Evolutionary conservation across 1,140 invertebrate species (phyloP).

Genomic region (Temnothorax curvispinosus): DNA sequence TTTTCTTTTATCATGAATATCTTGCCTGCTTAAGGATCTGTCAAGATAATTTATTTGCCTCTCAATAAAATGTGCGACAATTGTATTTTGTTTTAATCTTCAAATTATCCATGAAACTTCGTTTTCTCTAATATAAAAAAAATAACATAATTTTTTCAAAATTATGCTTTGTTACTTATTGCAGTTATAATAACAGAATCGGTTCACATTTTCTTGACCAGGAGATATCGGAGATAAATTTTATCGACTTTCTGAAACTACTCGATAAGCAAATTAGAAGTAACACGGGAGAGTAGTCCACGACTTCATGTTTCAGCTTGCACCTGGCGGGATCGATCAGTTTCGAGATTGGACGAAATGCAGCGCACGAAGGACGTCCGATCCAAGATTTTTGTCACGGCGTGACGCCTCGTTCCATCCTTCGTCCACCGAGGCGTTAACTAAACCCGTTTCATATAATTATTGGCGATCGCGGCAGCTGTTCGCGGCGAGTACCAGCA

Average conservation of each 20-base stretch:
- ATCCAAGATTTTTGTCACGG: constrained; percentile 30
- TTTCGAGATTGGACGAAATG: not conserved
- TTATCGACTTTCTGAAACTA: not conserved
- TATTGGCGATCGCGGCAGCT: constrained; percentile 64
- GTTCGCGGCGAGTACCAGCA: constrained; percentile 55
- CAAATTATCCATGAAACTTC: not conserved
- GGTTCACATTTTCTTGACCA: not conserved
- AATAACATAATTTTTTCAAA: not conserved
- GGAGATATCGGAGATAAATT: not conserved
- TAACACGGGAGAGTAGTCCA: not conserved
- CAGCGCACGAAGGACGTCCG: not conserved
- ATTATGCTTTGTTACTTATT: not conserved
- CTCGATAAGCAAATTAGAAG: not conserved
- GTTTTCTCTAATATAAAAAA: not conserved
- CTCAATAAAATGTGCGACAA: not conserved
- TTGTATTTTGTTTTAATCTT: not conserved
- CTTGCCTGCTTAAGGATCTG: not conserved
- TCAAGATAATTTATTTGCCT: not conserved
- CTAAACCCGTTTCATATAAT: constrained; percentile 60
- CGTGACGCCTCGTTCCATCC: not conserved
- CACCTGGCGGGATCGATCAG: constrained; percentile 29
- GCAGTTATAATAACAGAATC: not conserved
- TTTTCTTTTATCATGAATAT: not conserved
- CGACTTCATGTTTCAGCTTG: not conserved
- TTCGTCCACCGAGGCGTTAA: constrained; percentile 13